Evolutionary conservation across 2,113 vertebrate genomes (phyloP).

Genomic region (Cyprichromis sp.): DNA sequence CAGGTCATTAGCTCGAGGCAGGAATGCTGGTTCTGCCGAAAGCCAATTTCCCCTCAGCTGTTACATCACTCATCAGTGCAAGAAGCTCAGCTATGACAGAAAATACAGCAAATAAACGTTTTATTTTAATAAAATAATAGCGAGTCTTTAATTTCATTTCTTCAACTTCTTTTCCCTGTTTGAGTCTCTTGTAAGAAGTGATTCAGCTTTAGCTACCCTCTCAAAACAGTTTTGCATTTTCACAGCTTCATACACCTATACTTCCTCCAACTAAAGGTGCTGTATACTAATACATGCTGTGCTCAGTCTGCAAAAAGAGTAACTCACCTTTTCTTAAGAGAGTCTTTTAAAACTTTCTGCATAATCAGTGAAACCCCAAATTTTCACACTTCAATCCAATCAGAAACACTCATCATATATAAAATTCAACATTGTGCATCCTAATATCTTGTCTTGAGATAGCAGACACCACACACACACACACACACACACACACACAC

Average conservation of each 20-base stretch:
- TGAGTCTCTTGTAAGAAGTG: background rate
- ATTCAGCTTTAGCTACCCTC: background rate
- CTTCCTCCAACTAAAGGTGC: background rate
- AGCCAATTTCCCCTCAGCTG: conserved; percentile 10
- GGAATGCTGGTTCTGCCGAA: background rate
- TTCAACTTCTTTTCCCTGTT: background rate
- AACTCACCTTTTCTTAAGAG: background rate
- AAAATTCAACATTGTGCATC: background rate
- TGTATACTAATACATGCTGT: background rate
- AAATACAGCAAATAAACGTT: background rate
- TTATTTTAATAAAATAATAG: background rate
- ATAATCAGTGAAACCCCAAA: background rate
- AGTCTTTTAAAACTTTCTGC: background rate
- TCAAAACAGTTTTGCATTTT: background rate
- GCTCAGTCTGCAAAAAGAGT: background rate
- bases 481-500: conserved; percentile 18
- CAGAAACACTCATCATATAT: background rate
- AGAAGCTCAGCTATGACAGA: background rate
- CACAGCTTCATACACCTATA: background rate
- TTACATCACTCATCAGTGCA: background rate
- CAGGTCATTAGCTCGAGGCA: conserved; percentile 15
- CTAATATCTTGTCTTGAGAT: background rate
- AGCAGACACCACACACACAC: conserved; percentile 10
- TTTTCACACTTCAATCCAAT: background rate
- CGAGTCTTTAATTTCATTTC: background rate